Conservation (phyloP, 2,888 invertebrate species). For the Heliconius ismenius region DNA sequence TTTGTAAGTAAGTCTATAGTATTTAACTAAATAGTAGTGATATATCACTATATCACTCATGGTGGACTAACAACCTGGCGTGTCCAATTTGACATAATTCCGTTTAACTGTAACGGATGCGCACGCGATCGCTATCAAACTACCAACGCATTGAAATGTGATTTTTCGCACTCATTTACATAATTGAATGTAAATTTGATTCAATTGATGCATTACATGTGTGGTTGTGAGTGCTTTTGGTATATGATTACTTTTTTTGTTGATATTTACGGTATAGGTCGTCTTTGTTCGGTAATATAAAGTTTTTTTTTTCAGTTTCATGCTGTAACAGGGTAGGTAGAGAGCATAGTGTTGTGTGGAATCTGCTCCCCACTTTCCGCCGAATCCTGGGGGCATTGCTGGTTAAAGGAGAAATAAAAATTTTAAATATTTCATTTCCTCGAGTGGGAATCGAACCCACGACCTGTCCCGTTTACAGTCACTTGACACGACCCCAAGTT, state of each 20-base stretch:
- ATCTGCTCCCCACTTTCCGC: too few species aligned
- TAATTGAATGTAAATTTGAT: constrained; percentile 28
- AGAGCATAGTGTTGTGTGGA: too few species aligned
- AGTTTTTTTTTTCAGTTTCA: background rate
- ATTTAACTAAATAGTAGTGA: background rate
- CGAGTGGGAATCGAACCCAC: too few species aligned
- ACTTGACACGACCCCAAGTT: too few species aligned
- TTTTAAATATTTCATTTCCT: too few species aligned
- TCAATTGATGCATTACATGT: constrained; percentile 8
- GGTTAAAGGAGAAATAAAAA: too few species aligned
- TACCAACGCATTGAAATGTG: constrained; percentile 8
- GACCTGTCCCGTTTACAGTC: too few species aligned
- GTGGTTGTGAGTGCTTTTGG: background rate
- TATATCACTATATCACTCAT: background rate
- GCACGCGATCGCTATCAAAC: constrained; percentile 26
- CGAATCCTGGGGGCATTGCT: too few species aligned
- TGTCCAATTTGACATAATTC: constrained; percentile 21
- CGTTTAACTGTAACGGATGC: constrained; percentile 25
- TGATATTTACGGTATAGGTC: background rate
- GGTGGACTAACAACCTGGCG: background rate
- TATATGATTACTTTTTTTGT: background rate
- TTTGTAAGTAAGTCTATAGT: too few species aligned
- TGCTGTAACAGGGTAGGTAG: background rate
- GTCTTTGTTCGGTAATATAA: background rate
- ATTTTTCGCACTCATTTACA: constrained; percentile 16